Conservation (phyloP, 2,888 invertebrate genomes). For the Resseliella maxima region DNA sequence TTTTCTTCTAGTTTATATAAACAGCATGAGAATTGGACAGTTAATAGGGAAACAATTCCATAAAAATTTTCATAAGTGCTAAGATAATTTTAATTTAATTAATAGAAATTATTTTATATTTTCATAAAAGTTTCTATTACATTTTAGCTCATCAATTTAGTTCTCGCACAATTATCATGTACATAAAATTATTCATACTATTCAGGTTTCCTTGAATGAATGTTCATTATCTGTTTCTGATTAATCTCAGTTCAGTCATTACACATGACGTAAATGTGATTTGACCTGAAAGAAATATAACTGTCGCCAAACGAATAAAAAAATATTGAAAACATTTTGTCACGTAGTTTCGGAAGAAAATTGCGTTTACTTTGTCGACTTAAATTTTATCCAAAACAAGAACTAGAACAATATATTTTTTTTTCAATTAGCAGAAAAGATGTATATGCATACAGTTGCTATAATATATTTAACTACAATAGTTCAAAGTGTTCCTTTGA, state of each 20-base stretch:
- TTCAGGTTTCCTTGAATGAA: background rate
- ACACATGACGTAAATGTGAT: background rate
- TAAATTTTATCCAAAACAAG: too few species aligned
- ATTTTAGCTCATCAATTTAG: background rate
- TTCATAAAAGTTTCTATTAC: background rate
- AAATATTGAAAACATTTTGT: background rate
- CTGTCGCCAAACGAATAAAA: slow-evolving; percentile 4
- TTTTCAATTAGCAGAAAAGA: background rate
- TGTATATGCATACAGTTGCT: background rate
- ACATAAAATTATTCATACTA: background rate
- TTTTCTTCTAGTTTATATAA: too few species aligned
- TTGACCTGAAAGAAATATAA: background rate
- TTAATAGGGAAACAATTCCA: background rate
- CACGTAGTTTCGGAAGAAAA: background rate
- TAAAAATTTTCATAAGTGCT: too few species aligned
- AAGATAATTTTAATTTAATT: too few species aligned
- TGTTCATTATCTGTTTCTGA: background rate
- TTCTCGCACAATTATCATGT: background rate
- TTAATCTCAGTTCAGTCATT: background rate
- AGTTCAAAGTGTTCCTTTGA: background rate
- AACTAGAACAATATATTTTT: too few species aligned
- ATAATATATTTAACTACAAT: background rate
- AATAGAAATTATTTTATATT: too few species aligned
- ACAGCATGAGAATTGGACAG: too few species aligned
- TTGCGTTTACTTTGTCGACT: too few species aligned